These are phyloP conservation scores for Tragopan temminckii DNA, from an alignment of 2,797 vertebrate species.

Conservation along the genomic window DNA sequence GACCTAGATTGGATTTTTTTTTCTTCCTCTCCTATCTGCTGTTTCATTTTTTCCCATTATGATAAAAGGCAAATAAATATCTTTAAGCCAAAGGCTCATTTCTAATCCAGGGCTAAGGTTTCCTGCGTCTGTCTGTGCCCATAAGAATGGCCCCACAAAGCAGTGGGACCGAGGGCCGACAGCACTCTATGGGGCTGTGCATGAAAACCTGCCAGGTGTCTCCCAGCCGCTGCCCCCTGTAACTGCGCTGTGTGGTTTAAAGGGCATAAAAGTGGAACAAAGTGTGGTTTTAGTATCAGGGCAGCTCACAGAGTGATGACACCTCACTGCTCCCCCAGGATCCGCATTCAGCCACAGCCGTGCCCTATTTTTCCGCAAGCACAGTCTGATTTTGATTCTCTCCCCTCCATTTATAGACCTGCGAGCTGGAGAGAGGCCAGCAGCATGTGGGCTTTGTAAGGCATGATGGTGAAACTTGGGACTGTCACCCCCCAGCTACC, in stretches of 20 bases:
- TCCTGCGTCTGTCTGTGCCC: not conserved
- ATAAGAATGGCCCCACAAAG: conserved; percentile 20
- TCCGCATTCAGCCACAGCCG: not conserved
- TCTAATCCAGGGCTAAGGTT: conserved; percentile 49
- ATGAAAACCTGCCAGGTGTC: not conserved
- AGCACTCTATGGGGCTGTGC: not conserved
- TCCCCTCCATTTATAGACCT: not conserved
- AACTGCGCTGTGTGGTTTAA: not conserved
- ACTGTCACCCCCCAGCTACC: accelerated
- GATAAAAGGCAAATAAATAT: conserved; percentile 76
- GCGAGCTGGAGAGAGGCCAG: accelerated
- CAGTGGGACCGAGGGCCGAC: accelerated
- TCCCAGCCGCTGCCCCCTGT: not conserved
- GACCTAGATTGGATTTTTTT: conserved; percentile 68
- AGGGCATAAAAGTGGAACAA: not conserved
- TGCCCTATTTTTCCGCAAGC: not conserved
- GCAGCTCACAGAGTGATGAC: accelerated
- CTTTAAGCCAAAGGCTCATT: conserved; percentile 56
- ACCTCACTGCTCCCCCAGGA: accelerated
- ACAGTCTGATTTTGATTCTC: not conserved
- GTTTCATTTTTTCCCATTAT: conserved; percentile 64
- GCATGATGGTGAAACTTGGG: accelerated
- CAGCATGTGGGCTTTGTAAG: not conserved
- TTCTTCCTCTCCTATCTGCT: conserved; percentile 68
- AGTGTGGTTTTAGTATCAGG: not conserved